These are phyloP conservation scores for Varanus komodoensis DNA, from an alignment of 2,113 vertebrate genomes.

Conservation along the genomic window DNA sequence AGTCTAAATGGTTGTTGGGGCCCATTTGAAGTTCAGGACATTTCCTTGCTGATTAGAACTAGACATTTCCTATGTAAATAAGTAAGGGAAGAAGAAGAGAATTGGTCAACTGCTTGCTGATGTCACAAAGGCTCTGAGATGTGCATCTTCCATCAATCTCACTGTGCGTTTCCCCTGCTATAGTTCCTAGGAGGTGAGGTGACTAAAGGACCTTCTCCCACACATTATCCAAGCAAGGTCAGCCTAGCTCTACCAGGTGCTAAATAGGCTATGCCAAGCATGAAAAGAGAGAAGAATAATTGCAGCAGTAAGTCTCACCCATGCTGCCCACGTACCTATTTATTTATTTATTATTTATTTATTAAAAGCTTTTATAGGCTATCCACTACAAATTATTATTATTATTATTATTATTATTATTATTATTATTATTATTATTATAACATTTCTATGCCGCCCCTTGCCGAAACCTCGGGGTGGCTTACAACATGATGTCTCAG, in stretches of 20 bases:
- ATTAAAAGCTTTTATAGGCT: no score
- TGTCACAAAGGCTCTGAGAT: neutral
- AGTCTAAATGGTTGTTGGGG: neutral
- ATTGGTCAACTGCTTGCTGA: neutral
- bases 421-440: no score
- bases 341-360: no score
- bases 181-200: neutral
- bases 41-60: neutral
- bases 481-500: no score
- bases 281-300: neutral
- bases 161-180: neutral
- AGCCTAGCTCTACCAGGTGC: neutral
- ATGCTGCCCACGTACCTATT: no score
- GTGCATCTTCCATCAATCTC: neutral
- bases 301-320: no score
- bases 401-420: no score
- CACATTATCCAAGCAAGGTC: neutral
- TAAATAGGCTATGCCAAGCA: neutral
- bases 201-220: constrained; percentile 11
- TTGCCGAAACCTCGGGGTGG: no score
- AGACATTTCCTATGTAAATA: neutral
- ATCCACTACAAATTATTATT: no score
- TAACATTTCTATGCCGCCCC: no score
- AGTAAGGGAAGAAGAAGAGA: neutral
- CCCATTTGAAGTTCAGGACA: neutral